A percentile compares a stretch with the other conserved stretches of the same genome.
phyloP scores from a whole-genome alignment of 2,888 invertebrate genomes.

The Agrotis segetum region DNA sequence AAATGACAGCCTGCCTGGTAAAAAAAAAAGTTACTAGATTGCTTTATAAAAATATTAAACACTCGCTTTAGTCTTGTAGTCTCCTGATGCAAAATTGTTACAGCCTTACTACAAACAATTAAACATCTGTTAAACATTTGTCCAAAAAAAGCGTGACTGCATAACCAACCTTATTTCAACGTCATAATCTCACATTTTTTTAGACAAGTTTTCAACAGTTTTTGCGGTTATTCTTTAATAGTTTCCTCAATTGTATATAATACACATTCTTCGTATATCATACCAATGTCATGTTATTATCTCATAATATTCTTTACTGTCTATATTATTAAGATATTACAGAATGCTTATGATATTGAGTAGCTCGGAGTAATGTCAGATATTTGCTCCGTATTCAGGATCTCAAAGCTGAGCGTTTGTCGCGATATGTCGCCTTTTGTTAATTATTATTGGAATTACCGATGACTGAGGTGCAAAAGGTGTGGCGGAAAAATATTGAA shows the following conservation, averaged over 20 bases:
- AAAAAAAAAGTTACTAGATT: not conserved
- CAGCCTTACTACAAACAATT: too few species aligned
- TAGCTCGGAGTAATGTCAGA: conserved; percentile 33
- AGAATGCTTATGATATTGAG: conserved; percentile 37
- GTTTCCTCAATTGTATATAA: conserved; percentile 17
- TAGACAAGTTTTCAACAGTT: too few species aligned
- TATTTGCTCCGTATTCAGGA: conserved; percentile 66
- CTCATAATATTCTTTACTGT: conserved; percentile 28
- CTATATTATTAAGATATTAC: conserved; percentile 58
- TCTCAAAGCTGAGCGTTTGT: conserved; percentile 56
- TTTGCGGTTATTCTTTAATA: too few species aligned
- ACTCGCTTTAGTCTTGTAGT: not conserved
- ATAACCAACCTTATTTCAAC: too few species aligned
- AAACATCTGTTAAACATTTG: too few species aligned
- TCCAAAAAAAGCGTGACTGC: too few species aligned
- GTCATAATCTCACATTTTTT: too few species aligned
- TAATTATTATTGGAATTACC: conserved; percentile 29
- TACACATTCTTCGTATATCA: conserved; percentile 30
- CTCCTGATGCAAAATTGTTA: not conserved
- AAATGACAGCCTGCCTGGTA: too few species aligned
- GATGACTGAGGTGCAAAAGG: conserved; percentile 23
- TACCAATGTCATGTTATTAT: conserved; percentile 21
- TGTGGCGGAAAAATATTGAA: conserved; percentile 23
- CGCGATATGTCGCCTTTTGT: conserved; percentile 34
- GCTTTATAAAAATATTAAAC: not conserved